phyloP scores from a whole-genome alignment of 1,140 invertebrate species.

The Phocides pigmalion region DNA sequence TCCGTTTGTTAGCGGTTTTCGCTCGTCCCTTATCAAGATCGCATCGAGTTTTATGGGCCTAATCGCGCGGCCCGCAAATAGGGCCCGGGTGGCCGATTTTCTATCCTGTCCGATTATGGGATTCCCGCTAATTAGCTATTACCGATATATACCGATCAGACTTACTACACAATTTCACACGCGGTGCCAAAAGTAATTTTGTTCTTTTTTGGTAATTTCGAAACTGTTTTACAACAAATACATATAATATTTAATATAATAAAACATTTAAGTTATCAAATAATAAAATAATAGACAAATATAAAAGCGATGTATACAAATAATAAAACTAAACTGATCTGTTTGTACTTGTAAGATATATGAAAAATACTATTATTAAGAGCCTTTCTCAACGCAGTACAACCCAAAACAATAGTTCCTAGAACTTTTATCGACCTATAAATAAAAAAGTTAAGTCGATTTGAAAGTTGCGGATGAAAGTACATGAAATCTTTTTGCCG shows the following conservation, averaged over 20 bases:
- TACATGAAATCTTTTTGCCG: too few relatives aligned
- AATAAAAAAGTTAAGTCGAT: too few relatives aligned
- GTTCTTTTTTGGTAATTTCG: constrained; percentile 22
- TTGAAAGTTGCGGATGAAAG: too few relatives aligned
- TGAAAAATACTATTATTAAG: too few relatives aligned
- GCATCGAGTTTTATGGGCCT: constrained; percentile 77
- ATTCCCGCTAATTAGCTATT: constrained; percentile 81
- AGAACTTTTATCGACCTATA: too few relatives aligned
- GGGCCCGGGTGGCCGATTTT: constrained; percentile 73
- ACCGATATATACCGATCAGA: constrained; percentile 64
- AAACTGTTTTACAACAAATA: background rate
- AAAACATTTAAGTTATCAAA: too few relatives aligned
- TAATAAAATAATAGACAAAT: background rate
- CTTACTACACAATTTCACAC: constrained; percentile 51
- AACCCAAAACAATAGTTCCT: too few relatives aligned
- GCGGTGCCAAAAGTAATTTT: constrained; percentile 33
- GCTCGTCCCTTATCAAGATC: constrained; percentile 79
- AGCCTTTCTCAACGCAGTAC: too few relatives aligned
- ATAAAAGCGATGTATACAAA: too few relatives aligned
- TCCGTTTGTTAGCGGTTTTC: constrained; percentile 66
- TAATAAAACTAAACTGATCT: too few relatives aligned
- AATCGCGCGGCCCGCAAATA: constrained; percentile 75
- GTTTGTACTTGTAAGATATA: too few relatives aligned
- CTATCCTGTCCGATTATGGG: constrained; percentile 80
- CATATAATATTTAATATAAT: too few relatives aligned